These are phyloP conservation scores for Eremophila alpestris DNA, from an alignment of 2,797 vertebrate genomes.

Conservation along the genomic window DNA sequence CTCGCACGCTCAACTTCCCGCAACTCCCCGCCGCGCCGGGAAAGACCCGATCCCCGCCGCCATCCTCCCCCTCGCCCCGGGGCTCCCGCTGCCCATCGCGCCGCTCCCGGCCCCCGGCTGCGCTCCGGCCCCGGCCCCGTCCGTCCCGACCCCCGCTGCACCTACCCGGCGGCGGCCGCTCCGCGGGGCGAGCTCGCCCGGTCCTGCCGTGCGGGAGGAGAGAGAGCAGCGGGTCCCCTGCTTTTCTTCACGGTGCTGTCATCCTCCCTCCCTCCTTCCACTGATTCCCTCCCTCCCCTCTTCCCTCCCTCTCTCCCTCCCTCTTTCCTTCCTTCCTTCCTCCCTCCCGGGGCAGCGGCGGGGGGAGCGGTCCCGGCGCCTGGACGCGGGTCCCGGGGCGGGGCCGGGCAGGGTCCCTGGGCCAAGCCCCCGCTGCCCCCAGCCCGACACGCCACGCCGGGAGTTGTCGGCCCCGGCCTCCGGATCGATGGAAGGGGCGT, in stretches of 20 bases:
- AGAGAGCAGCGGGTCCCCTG: not conserved
- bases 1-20: not conserved
- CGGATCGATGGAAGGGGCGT: not conserved
- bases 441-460: not conserved
- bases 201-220: slow-evolving; percentile 10
- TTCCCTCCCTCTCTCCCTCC: not conserved
- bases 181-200: not conserved
- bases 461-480: not conserved
- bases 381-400: slow-evolving; percentile 29
- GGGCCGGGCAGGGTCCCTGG: slow-evolving; percentile 6
- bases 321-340: slow-evolving; percentile 1
- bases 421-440: not conserved
- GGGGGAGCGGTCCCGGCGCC: not conserved
- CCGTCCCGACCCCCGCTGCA: not conserved
- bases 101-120: not conserved
- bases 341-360: slow-evolving; percentile 14
- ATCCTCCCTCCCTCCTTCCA: slow-evolving; percentile 18
- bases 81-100: not conserved
- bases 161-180: slow-evolving; percentile 2
- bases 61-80: not conserved
- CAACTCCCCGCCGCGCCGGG: not conserved
- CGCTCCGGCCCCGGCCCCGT: not conserved
- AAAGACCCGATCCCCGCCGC: not conserved
- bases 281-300: not conserved
- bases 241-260: slow-evolving; percentile 59